Conservation (phyloP, 2,797 vertebrate genomes). For the Pteronotus mesoamericanus region DNA sequence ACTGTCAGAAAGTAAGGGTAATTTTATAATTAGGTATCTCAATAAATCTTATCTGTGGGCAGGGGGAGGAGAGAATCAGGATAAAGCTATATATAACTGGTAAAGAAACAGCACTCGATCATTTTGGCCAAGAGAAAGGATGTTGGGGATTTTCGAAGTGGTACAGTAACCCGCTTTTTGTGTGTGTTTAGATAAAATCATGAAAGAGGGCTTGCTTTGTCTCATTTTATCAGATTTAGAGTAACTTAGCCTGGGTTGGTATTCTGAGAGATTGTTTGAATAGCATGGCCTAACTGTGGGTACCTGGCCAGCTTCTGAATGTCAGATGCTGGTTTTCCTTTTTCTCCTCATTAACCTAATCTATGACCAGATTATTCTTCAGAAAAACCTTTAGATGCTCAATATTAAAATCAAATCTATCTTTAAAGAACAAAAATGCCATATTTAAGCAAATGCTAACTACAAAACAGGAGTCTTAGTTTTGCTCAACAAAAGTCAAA, state of each 20-base stretch:
- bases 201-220: not conserved
- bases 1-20: not conserved
- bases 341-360: not conserved
- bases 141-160: not conserved
- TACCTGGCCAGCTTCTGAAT: not conserved
- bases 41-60: not conserved
- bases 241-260: not conserved
- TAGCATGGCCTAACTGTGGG: not conserved
- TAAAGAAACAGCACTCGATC: not conserved
- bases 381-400: not conserved
- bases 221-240: not conserved
- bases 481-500: constrained; percentile 34
- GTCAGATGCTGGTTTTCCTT: not conserved
- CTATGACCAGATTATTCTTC: not conserved
- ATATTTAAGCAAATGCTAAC: constrained; percentile 35
- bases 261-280: not conserved
- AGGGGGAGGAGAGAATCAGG: no score
- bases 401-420: constrained; percentile 1
- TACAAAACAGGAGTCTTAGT: not conserved
- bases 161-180: not conserved
- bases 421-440: constrained; percentile 16
- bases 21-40: not conserved
- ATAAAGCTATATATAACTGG: not conserved
- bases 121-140: not conserved
- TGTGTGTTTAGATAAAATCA: constrained; percentile 14